Conservation (phyloP, 2,113 vertebrate genomes). For the Corythornis vintsioides region DNA sequence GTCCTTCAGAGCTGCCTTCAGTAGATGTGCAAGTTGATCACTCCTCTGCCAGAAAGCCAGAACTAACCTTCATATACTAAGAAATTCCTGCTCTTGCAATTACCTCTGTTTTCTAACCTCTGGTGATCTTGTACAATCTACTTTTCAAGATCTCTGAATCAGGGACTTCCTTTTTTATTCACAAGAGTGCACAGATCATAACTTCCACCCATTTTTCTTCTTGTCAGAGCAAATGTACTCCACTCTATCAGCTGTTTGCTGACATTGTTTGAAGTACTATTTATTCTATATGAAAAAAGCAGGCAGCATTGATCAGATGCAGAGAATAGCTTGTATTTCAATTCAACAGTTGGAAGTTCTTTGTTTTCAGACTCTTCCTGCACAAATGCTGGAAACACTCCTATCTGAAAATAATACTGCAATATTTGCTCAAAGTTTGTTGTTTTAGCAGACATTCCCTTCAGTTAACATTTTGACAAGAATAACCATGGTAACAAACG, state of each 20-base stretch:
- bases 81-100: neutral
- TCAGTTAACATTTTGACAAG: slow-evolving; percentile 39
- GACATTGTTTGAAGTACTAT: neutral
- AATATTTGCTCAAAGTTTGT: slow-evolving; percentile 25
- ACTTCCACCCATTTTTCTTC: neutral
- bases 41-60: neutral
- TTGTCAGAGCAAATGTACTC: neutral
- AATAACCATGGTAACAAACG: slow-evolving; percentile 26
- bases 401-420: neutral
- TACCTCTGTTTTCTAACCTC: neutral
- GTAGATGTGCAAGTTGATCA: neutral
- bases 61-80: fast-evolving
- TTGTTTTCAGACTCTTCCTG: neutral
- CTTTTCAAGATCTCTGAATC: neutral
- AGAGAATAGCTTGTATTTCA: neutral
- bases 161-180: neutral
- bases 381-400: neutral
- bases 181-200: neutral
- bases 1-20: neutral
- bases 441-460: neutral
- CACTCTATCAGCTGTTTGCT: neutral
- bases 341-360: neutral
- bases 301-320: neutral
- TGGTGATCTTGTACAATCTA: too few relatives aligned
- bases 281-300: neutral